These are phyloP conservation scores for Calephelis perditalis DNA, from an alignment of 2,888 invertebrate species.

Conservation along the genomic window DNA sequence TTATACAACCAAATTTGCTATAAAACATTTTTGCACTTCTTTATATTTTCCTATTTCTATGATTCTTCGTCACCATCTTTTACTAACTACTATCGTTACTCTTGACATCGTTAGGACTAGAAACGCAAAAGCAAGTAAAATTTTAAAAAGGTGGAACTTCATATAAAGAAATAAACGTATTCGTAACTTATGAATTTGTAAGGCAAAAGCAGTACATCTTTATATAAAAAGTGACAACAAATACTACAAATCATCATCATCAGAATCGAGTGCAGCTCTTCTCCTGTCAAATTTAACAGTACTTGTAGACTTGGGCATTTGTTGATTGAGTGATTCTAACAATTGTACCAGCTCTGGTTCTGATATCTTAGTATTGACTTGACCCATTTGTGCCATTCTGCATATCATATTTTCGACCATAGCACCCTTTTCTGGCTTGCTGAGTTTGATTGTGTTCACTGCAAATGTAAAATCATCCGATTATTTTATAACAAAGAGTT, in stretches of 20 bases:
- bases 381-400: constrained; percentile 96
- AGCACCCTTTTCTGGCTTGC: constrained; percentile 97
- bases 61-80: no score
- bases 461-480: constrained; percentile 35
- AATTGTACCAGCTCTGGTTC: constrained; percentile 92
- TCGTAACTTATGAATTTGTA: no score
- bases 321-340: constrained; percentile 91
- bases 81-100: no score
- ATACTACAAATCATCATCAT: constrained; percentile 79
- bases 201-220: not conserved
- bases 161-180: no score
- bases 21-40: no score
- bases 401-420: constrained; percentile 97
- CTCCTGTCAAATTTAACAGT: constrained; percentile 95
- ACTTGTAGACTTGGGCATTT: constrained; percentile 86
- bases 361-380: constrained; percentile 88
- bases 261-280: constrained; percentile 91
- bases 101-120: no score
- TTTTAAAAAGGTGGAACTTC: no score
- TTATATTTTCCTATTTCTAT: no score
- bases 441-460: constrained; percentile 96
- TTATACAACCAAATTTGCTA: no score
- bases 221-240: constrained; percentile 13
- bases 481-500: constrained; percentile 9
- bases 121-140: no score